Evolutionary conservation across 2,113 vertebrate species (phyloP), one percentile per base, ranked within the genome.

Genomic region (Ceyx margarethae): DNA sequence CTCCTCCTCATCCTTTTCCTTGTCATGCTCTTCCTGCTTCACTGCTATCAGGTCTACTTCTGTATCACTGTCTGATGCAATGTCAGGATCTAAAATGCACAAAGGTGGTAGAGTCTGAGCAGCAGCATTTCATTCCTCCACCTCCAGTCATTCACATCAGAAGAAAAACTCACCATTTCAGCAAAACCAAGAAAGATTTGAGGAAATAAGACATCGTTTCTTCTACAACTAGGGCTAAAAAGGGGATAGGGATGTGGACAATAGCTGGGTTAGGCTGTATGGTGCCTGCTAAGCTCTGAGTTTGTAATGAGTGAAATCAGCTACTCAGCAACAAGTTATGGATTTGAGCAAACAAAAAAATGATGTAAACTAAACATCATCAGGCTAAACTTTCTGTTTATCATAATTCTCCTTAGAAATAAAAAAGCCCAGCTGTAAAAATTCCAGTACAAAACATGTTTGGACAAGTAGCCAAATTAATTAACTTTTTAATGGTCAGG

Each of bases 21-120:
- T 28, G 8, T 81, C 78, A 9, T 43, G 42, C 31, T 95, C 73
- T 7, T 77, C 40, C 46, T 87, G 90, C 57, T 96, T 43, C 19
- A 56, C 85, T 9, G 61, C 69, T 16, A 95, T 81, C 21, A 26
- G 6, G 3, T 40, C 66, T 35, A 62, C 87, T 28, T 43, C 72
- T 8, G 78, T 53, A 12, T 77, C 28, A 5, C 13, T 11, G 3
- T 18, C 11, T 42, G 84, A 22, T 17, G 10, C 8, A 11, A 23
- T 13, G 7, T 78, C 71, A 14, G 95, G 94, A 6, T 98, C 98
- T 97, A n/a, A 88, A 80, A 94, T 42, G 54, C 26, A 94, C 57
- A 73, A 48, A n/a, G 15, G 33, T 2, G 20, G 58, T 2, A 42
- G 40, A 92, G 26, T 26, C 46, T 54, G 37, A 73, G 31, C 4